phyloP scores from a whole-genome alignment of 2,888 invertebrate genomes.

The Papilio protenor region DNA sequence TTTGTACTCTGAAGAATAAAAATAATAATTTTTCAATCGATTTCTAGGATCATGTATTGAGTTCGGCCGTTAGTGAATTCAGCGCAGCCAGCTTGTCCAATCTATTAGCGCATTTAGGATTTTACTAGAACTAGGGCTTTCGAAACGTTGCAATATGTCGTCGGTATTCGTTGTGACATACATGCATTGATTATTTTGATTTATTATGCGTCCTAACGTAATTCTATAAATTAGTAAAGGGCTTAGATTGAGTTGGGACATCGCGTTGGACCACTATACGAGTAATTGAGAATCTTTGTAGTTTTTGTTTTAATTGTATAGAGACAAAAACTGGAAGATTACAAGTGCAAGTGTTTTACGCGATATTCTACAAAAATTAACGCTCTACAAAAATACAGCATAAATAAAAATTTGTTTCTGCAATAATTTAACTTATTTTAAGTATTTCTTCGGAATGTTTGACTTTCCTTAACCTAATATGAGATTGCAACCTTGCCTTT shows the following conservation, averaged over 20 bases:
- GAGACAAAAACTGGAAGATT: no score
- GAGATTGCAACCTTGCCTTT: constrained; percentile 27
- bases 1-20: neutral
- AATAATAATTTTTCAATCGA: neutral
- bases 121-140: constrained; percentile 11
- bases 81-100: neutral
- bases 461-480: constrained; percentile 29
- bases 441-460: neutral
- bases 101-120: constrained; percentile 15
- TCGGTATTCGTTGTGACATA: constrained; percentile 3
- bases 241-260: neutral
- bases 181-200: constrained; percentile 22
- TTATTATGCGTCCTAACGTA: neutral
- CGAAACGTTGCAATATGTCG: constrained; percentile 7
- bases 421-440: neutral
- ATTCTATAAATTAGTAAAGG: neutral
- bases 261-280: neutral
- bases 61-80: neutral
- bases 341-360: neutral
- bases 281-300: neutral
- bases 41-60: neutral
- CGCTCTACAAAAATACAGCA: no score
- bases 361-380: neutral
- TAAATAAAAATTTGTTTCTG: no score
- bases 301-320: neutral